These are phyloP conservation scores for Ceraclea dissimilis DNA, from an alignment of 2,888 invertebrate species.

Conservation along the genomic window DNA sequence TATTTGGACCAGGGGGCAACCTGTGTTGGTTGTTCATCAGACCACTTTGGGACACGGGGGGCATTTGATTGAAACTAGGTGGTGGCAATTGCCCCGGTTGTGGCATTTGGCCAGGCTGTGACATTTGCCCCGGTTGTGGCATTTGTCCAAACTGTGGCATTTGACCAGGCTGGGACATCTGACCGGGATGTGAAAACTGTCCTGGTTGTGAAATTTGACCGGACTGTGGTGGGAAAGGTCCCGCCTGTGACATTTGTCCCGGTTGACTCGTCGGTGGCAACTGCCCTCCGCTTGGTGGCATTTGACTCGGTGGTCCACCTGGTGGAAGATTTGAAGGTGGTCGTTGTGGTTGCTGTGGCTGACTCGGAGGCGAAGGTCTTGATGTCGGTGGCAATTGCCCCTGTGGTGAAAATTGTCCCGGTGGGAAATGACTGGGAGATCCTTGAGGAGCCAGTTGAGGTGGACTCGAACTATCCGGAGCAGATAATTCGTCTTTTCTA, in stretches of 20 bases:
- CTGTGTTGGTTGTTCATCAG: not conserved
- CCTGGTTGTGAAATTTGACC: not conserved
- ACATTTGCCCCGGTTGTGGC: not conserved
- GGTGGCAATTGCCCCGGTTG: not conserved
- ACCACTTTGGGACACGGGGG: not conserved
- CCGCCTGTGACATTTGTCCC: not conserved
- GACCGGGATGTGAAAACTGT: not conserved
- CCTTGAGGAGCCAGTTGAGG: slow-evolving; percentile 17
- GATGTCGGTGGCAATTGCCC: slow-evolving; percentile 9
- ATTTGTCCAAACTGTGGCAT: not conserved
- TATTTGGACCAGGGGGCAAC: slow-evolving; percentile 1
- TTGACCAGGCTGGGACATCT: not conserved
- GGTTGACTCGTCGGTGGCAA: not conserved
- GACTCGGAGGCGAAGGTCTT: slow-evolving; percentile 9
- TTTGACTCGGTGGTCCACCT: slow-evolving; percentile 6
- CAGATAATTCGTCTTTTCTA: not conserved
- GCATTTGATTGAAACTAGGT: not conserved
- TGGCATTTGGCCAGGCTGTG: not conserved
- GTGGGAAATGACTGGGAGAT: slow-evolving; percentile 14
- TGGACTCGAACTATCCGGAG: not conserved
- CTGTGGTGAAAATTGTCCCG: slow-evolving; percentile 9
- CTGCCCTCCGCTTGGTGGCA: slow-evolving; percentile 1
- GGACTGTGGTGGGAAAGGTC: slow-evolving; percentile 4
- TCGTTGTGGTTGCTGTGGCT: slow-evolving; percentile 8
- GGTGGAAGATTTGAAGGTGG: slow-evolving; percentile 9